Conservation (phyloP, 2,113 vertebrate species). For the Physeter macrocephalus region DNA sequence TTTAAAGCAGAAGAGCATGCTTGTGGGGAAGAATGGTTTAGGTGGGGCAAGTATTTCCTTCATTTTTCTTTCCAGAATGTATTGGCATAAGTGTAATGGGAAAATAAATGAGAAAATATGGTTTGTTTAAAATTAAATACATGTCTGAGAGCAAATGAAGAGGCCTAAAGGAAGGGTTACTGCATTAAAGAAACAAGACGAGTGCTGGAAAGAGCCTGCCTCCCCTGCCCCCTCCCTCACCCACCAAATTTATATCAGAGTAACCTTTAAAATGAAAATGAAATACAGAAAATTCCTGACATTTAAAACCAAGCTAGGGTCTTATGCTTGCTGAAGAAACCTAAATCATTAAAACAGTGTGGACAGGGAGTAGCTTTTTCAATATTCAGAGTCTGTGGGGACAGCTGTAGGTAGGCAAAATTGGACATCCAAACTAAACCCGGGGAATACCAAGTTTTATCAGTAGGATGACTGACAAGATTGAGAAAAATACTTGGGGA, state of each 20-base stretch:
- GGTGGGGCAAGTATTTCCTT: background rate
- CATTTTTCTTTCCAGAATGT: constrained; percentile 3
- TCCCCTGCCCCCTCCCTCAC: background rate
- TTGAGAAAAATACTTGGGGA: background rate
- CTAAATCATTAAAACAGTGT: constrained; percentile 47
- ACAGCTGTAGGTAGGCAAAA: background rate
- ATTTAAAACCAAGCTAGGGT: constrained; percentile 59
- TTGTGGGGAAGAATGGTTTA: background rate
- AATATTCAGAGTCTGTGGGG: background rate
- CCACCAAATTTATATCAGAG: background rate
- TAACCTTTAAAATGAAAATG: constrained; percentile 68
- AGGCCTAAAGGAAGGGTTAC: background rate
- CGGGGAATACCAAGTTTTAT: background rate
- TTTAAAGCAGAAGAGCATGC: background rate
- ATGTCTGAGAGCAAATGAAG: background rate
- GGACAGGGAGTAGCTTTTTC: constrained; percentile 30
- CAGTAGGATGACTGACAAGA: background rate
- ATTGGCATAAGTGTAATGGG: background rate
- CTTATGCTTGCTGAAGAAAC: constrained; percentile 38
- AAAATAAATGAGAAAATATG: constrained; percentile 9
- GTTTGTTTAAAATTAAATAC: background rate
- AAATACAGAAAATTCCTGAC: constrained; percentile 54
- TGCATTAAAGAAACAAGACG: background rate
- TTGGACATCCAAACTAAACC: constrained; percentile 17
- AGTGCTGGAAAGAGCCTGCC: background rate